These are phyloP conservation scores for Nipponia nippon DNA, from an alignment of 2,113 vertebrate genomes.

Conservation along the genomic window DNA sequence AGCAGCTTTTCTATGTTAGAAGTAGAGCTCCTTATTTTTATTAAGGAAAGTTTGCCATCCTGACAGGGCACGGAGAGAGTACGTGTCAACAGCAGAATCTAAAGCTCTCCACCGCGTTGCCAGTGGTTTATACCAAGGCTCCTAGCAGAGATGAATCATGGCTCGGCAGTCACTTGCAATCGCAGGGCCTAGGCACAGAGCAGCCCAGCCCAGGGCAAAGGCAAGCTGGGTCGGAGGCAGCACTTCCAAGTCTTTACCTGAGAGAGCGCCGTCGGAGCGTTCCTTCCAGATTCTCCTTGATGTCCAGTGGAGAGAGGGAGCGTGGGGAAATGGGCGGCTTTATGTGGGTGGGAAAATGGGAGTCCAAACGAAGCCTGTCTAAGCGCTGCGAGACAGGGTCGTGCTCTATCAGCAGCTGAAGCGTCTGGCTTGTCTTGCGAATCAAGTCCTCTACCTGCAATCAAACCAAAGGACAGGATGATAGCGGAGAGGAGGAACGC, in stretches of 20 bases:
- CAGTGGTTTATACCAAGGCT: background rate
- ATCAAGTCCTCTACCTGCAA: slow-evolving; percentile 88
- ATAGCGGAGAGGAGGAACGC: background rate
- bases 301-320: slow-evolving; percentile 76
- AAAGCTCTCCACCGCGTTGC: background rate
- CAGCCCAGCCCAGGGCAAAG: background rate
- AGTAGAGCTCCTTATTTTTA: background rate
- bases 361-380: slow-evolving; percentile 81
- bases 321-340: slow-evolving; percentile 76
- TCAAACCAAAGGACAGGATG: background rate
- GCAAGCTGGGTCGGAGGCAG: background rate
- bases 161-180: background rate
- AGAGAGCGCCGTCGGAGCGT: slow-evolving; percentile 85
- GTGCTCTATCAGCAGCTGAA: slow-evolving; percentile 93
- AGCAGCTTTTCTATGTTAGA: background rate
- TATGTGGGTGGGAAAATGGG: slow-evolving; percentile 78
- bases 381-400: slow-evolving; percentile 88
- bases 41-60: background rate
- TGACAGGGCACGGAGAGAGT: background rate
- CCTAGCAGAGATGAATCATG: background rate
- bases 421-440: slow-evolving; percentile 86
- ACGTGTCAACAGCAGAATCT: background rate
- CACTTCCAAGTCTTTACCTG: slow-evolving; percentile 66
- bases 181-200: background rate
- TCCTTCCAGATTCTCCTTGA: slow-evolving; percentile 82